These are phyloP conservation scores for Oscheius sp. DNA, from an alignment of 1,140 invertebrate species.

Conservation along the genomic window DNA sequence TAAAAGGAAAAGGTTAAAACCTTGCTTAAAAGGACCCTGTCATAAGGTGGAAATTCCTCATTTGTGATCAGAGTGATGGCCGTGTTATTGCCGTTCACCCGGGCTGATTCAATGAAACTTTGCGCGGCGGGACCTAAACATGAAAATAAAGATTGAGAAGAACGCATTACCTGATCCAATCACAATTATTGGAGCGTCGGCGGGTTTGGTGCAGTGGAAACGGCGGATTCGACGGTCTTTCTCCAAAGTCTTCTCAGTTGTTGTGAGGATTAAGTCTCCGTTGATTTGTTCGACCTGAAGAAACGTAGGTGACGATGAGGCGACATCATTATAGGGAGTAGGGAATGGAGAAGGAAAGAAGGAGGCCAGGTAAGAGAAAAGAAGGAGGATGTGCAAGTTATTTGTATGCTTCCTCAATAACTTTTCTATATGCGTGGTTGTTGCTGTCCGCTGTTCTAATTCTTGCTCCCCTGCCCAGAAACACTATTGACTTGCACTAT, in stretches of 20 bases:
- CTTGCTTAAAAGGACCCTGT: slow-evolving; percentile 49
- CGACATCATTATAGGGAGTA: neutral
- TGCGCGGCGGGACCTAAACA: slow-evolving; percentile 44
- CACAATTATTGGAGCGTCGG: slow-evolving; percentile 57
- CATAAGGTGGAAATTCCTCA: slow-evolving; percentile 62
- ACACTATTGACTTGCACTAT: too few relatives aligned
- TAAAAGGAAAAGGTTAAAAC: neutral
- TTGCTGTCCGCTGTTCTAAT: too few relatives aligned
- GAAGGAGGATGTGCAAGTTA: too few relatives aligned
- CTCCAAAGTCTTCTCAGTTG: slow-evolving; percentile 48
- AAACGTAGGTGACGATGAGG: neutral
- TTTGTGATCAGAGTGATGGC: slow-evolving; percentile 60
- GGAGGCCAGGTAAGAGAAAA: too few relatives aligned
- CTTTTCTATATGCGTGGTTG: too few relatives aligned
- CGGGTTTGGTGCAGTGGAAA: slow-evolving; percentile 38
- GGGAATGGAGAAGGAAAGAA: neutral
- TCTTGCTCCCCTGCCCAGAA: too few relatives aligned
- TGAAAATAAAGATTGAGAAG: neutral
- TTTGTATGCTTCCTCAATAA: too few relatives aligned
- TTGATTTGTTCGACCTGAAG: slow-evolving; percentile 12
- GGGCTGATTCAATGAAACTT: slow-evolving; percentile 7
- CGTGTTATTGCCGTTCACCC: slow-evolving; percentile 58
- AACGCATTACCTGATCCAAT: slow-evolving; percentile 52
- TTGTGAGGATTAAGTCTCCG: slow-evolving; percentile 59
- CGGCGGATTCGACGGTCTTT: slow-evolving; percentile 57